phyloP scores from a whole-genome alignment of 2,888 invertebrate genomes.

The Idaea biselata region DNA sequence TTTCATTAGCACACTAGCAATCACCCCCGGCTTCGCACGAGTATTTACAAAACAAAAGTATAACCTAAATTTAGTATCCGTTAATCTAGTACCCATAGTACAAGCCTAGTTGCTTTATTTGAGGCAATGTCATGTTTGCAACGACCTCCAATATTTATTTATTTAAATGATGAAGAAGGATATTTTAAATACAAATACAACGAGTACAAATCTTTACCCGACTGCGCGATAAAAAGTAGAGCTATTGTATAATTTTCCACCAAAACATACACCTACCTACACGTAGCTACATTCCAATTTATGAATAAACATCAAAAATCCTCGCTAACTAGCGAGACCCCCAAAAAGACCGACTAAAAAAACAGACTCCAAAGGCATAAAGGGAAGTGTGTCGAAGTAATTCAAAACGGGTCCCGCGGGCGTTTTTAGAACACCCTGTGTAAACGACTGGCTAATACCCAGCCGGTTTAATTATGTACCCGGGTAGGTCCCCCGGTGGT shows the following conservation, averaged over 20 bases:
- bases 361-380: not conserved
- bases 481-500: constrained; percentile 24
- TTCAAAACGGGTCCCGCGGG: constrained; percentile 29
- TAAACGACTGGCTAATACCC: not conserved
- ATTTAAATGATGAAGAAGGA: too few species aligned
- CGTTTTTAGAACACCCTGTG: constrained; percentile 13
- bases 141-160: too few species aligned
- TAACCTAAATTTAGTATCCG: too few species aligned
- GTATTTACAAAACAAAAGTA: too few species aligned
- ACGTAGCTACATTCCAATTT: not conserved
- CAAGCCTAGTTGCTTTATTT: too few species aligned
- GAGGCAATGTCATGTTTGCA: too few species aligned
- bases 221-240: too few species aligned
- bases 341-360: not conserved
- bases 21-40: too few species aligned
- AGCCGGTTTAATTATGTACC: constrained; percentile 45
- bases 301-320: not conserved
- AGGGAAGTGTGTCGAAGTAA: constrained; percentile 31
- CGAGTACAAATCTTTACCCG: too few species aligned
- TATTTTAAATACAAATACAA: too few species aligned
- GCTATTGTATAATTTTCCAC: not conserved
- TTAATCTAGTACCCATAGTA: too few species aligned
- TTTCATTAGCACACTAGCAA: not conserved
- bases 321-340: not conserved
- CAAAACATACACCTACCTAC: not conserved